Evolutionary conservation across 2,113 vertebrate genomes (phyloP), one percentile per base, ranked within the genome.

Genomic region (Euleptes europaea): DNA sequence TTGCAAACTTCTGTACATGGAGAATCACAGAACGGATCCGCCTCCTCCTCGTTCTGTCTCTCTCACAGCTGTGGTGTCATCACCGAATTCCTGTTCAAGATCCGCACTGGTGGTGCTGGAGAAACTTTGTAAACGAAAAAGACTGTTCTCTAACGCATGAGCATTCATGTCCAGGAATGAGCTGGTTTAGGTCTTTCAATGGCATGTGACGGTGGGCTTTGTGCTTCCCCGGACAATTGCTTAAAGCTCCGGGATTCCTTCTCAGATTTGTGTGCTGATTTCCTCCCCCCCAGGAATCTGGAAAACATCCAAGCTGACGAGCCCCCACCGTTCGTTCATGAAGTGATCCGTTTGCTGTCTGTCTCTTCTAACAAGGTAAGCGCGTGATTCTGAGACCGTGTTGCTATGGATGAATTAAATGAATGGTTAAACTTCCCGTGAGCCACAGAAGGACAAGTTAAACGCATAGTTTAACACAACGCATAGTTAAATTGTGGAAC

Each of bases 271-370:
- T 1, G 3, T 23, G 73, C 14, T n/a, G 19, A 12, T 12, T 1
- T 78, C n/a, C 19, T 0, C 14, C 54, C 21, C 54, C 92, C 19
- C 90, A 99, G 98, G 92, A 98, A 98, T 90, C 95, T 96, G 83
- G 97, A 98, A 91, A 99, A 98, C 54, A 95, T 98, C 17, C 97
- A 98, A 85, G 92, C 94, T 0, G 98, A 98, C 65, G 94, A 95
- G 89, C 97, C 95, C 40, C 97, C 96, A 1, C 93, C 96, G 35
- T 97, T 98, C 92, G 93, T 97, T 72, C 96, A 94, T 0, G 97
- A 97, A 83, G 97, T 97, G 81, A 96, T 99, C 92, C 94, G 94
- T 8, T 94, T 99, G 80, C 92, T 99, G 89, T 95, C 93, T 5
- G 95, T 95, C 73, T 96, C 97, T 81, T 91, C 96, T 15, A 90